Evolutionary conservation across 1,140 invertebrate genomes (phyloP).

Genomic region (Papilio aristodemus): DNA sequence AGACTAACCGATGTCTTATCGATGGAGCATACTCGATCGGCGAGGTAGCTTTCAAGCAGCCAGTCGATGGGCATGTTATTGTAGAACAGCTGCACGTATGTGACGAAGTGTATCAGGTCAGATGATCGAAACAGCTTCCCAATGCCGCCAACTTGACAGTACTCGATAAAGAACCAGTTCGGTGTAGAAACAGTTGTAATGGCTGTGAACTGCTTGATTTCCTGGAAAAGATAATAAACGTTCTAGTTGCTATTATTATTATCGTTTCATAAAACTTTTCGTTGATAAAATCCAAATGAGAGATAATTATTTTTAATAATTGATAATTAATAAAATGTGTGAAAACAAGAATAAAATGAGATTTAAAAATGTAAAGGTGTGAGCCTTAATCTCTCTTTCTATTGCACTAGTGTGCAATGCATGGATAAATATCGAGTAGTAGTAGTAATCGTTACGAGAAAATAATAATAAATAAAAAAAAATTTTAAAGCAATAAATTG

Average conservation of each 20-base stretch:
- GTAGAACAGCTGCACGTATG: constrained; percentile 97
- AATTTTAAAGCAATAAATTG: too few species aligned
- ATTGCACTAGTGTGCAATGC: too few species aligned
- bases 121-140: constrained; percentile 96
- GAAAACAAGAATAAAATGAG: too few species aligned
- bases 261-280: too few species aligned
- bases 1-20: constrained; percentile 89
- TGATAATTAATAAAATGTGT: too few species aligned
- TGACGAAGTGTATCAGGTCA: constrained; percentile 92
- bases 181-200: constrained; percentile 87
- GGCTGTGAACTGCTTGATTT: constrained; percentile 94
- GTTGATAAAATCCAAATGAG: too few species aligned
- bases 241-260: background rate
- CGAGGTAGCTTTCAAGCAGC: constrained; percentile 94
- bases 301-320: background rate
- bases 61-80: constrained; percentile 98
- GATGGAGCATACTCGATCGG: constrained; percentile 94
- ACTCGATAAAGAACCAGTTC: constrained; percentile 96
- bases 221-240: constrained; percentile 45
- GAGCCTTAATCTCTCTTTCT: too few species aligned
- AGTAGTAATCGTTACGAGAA: too few species aligned
- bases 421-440: too few species aligned
- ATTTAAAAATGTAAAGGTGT: too few species aligned
- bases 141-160: constrained; percentile 96
- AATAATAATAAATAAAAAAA: too few species aligned